Conservation (phyloP, 2,113 vertebrate genomes). For the Bostrychus sinensis region DNA sequence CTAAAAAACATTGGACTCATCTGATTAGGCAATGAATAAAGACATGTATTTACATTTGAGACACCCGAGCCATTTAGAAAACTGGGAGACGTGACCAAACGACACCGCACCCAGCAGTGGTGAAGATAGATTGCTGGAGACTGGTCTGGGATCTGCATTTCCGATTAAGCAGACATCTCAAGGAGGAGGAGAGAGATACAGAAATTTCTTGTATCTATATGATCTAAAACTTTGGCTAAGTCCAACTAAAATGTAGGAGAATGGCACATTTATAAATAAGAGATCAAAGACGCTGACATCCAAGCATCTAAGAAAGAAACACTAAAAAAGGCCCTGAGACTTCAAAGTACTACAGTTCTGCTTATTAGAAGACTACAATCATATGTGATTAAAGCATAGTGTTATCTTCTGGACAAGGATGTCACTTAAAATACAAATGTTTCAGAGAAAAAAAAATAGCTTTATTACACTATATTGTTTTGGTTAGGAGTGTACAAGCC, state of each 20-base stretch:
- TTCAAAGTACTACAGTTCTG: slow-evolving; percentile 5
- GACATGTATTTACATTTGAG: slow-evolving; percentile 5
- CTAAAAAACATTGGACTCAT: background rate
- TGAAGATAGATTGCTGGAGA: background rate
- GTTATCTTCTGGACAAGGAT: no score
- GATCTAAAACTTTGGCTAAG: background rate
- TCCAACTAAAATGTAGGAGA: slow-evolving; percentile 3
- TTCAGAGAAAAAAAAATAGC: no score
- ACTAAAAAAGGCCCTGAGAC: background rate
- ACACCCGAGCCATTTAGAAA: background rate
- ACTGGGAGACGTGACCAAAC: background rate
- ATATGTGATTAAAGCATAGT: background rate
- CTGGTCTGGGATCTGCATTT: background rate
- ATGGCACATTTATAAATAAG: slow-evolving; percentile 2
- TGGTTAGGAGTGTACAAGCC: no score
- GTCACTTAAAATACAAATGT: no score
- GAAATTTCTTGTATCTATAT: background rate
- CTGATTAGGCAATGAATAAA: slow-evolving; percentile 1
- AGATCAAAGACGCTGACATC: slow-evolving; percentile 12
- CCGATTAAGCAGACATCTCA: background rate
- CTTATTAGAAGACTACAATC: slow-evolving; percentile 3
- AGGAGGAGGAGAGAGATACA: no score
- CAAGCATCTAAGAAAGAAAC: background rate
- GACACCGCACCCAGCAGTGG: background rate
- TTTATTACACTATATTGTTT: no score